Base-by-base conservation (phyloP, 2,888 invertebrate genomes). In the Meteorus cinctellus region DNA sequence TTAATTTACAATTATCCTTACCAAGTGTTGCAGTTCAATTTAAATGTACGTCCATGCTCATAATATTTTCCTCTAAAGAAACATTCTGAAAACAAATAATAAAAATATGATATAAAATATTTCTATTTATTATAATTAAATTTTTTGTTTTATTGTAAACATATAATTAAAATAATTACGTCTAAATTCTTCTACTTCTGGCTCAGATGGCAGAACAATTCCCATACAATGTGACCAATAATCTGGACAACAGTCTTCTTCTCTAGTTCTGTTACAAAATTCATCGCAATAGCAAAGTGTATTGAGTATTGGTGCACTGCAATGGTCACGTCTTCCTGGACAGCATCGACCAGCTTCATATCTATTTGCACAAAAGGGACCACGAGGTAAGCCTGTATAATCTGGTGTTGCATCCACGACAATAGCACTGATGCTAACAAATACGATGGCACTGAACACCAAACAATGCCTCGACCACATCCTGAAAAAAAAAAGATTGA, bases 281-380 rank as follows among this genome's bases (percentile, higher is more conserved):
- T 95, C 92, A 89, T 98, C 98, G 89, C 98, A 98, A 90, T 98
- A 98, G 90, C 98, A 98, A 16, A 95, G 89, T 0, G 97, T 96
- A 78, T 93, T 92, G 77, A 95, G 90, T 84, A 98, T 96, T 31
- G 94, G 94, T 72, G 94, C 92, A 0, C 96, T 93, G 88, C 98
- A 98, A 24, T 92, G 92, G 88, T 98, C 98, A 80, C 93, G 91
- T 65, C 98, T 91, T 67, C 94, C 92, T 0, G 85, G 85, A 86
- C 98, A 98, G 89, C 97, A 97, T 27, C 90, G 88, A 16, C 88
- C 86, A 1, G 86, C 88, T 0, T 77, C 67, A 70, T 83, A 86
- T 68, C 89, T 81, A 6, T 80, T 78, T n/a, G 85, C 91, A 84
- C 94, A 94, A 86, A 92, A 94, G 0, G 92, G 92, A 0, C 93